Evolutionary conservation across 2,797 vertebrate genomes (phyloP), one percentile per base, ranked within the genome.

Genomic region (Odontamblyopus rebecca): DNA sequence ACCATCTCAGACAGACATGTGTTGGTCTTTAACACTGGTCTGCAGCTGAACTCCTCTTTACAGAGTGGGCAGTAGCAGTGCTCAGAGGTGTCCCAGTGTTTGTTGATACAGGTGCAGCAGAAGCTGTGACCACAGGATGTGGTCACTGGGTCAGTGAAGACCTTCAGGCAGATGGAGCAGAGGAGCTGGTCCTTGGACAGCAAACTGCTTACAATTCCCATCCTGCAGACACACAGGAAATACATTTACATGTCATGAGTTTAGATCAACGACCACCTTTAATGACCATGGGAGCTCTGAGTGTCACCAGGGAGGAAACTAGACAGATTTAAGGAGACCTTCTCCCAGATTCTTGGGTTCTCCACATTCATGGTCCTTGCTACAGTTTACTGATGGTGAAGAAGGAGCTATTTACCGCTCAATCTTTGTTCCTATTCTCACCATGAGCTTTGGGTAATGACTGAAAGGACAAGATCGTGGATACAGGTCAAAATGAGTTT

Each of bases 61-160:
- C 66, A 68, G 18, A 68, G 12, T 1, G 66, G 66, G 51, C 66
- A 68, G 27, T 6, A 50, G 50, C 30, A 54, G 50, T 35, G 29
- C 12, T n/a, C 50, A n/a, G 11, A 32, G 27, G 0, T 15, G 48
- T 53, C 51, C 66, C 66, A 68, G 51, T 68, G 51, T 6, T 56
- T n/a, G 18, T 53, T 68, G 66, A 68, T 54, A 51, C 66, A 68
- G 51, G 27, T 32, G 48, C n/a, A 48, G 63, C 71, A 68, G 66
- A 68, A 68, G 51, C 12, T 68, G 51, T 68, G 51, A 56, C 66
- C 66, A 68, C 66, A 68, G 35, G 66, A 2, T 23, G 53, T 38
- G 19, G 66, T 56, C 29, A 68, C 66, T 23, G 66, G 66, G 23
- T 38, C 51, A 32, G 19, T 68, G 66, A 68, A 68, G 29, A 68